Evolutionary conservation across 1,140 invertebrate genomes (phyloP).

Genomic region (Zaprionus kolodkinae): DNA sequence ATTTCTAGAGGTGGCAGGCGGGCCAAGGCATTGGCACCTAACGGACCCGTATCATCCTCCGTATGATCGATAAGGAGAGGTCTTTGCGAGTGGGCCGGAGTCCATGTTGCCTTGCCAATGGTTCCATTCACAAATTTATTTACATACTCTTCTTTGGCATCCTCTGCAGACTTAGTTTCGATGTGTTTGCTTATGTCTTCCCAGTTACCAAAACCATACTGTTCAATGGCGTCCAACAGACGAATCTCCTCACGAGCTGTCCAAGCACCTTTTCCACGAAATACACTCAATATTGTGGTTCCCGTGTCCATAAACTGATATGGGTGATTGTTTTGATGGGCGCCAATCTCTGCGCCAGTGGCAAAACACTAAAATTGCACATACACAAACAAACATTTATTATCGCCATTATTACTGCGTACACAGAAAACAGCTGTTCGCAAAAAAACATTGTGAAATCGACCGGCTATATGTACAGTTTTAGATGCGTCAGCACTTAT

Average conservation of each 20-base stretch:
- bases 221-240: constrained; percentile 96
- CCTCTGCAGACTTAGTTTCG: constrained; percentile 92
- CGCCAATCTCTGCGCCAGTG: constrained; percentile 95
- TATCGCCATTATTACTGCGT: constrained; percentile 31
- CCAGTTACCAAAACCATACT: constrained; percentile 98
- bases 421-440: constrained; percentile 68
- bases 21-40: constrained; percentile 87
- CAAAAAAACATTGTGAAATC: constrained; percentile 72
- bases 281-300: constrained; percentile 91
- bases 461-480: constrained; percentile 54
- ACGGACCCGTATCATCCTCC: constrained; percentile 92
- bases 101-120: constrained; percentile 94
- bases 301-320: constrained; percentile 95
- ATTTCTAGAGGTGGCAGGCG: constrained; percentile 91
- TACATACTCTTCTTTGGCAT: constrained; percentile 96
- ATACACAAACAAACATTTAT: constrained; percentile 2
- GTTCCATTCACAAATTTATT: constrained; percentile 94
- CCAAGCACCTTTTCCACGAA: constrained; percentile 92
- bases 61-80: constrained; percentile 90
- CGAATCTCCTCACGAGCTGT: constrained; percentile 95
- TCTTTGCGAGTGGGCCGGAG: constrained; percentile 87
- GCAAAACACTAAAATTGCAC: constrained; percentile 92
- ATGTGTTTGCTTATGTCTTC: constrained; percentile 94
- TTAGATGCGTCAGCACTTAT: constrained; percentile 66
- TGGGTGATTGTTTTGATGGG: constrained; percentile 94